These are phyloP conservation scores for Tanaodytes sp. DNA, from an alignment of 2,888 invertebrate genomes.

Conservation along the genomic window DNA sequence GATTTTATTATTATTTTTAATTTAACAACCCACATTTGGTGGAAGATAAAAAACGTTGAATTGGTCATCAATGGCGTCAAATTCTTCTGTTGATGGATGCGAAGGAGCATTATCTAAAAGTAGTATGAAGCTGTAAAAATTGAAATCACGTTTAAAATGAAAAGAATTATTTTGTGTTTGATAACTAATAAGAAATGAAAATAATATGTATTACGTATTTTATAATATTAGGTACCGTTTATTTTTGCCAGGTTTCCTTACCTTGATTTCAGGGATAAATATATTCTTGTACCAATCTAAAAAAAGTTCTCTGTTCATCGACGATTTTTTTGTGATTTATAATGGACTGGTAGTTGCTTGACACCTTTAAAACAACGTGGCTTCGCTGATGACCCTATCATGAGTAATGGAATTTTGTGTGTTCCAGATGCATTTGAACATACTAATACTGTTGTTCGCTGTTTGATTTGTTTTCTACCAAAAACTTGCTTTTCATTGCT, in stretches of 20 bases:
- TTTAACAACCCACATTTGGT: too few relatives aligned
- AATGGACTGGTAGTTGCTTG: slow-evolving; percentile 1
- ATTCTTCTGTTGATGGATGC: too few relatives aligned
- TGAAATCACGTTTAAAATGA: too few relatives aligned
- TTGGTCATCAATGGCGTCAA: too few relatives aligned
- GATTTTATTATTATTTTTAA: not conserved
- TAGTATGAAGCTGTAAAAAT: too few relatives aligned
- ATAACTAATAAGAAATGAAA: too few relatives aligned
- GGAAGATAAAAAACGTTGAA: too few relatives aligned
- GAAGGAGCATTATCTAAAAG: too few relatives aligned
- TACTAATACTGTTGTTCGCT: not conserved
- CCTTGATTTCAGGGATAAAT: slow-evolving; percentile 18
- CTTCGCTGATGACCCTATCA: not conserved
- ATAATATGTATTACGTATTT: slow-evolving; percentile 50
- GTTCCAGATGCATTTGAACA: not conserved
- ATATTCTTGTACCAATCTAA: slow-evolving; percentile 22
- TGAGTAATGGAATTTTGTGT: not conserved
- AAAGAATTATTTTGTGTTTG: too few relatives aligned
- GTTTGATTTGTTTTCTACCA: slow-evolving; percentile 4
- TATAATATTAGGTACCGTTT: slow-evolving; percentile 44
- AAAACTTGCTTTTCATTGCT: not conserved
- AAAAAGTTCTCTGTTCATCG: not conserved
- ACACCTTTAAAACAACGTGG: slow-evolving; percentile 5
- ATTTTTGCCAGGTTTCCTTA: slow-evolving; percentile 11
- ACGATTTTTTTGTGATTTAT: slow-evolving; percentile 1